These are phyloP conservation scores for Ageneiosus marmoratus DNA, from an alignment of 2,113 vertebrate genomes.

Conservation along the genomic window DNA sequence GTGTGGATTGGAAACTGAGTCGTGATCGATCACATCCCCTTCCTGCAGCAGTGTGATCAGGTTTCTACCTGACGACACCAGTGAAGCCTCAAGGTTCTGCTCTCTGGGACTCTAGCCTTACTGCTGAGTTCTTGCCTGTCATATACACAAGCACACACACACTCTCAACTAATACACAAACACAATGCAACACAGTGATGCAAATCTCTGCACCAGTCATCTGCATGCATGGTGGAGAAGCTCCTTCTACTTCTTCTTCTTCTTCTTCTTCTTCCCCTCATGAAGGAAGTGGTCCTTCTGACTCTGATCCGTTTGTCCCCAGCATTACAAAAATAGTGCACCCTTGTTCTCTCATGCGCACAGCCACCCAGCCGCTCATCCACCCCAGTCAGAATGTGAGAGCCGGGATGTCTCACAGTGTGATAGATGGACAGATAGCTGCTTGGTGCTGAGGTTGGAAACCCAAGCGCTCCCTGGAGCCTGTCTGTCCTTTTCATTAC, in stretches of 20 bases:
- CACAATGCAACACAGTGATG: slow-evolving; percentile 7
- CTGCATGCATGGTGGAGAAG: background rate
- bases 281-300: slow-evolving; percentile 22
- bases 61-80: slow-evolving; percentile 76
- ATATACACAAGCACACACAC: slow-evolving; percentile 33
- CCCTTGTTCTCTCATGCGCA: slow-evolving; percentile 19
- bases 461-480: slow-evolving; percentile 74
- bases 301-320: slow-evolving; percentile 41
- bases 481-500: slow-evolving; percentile 67
- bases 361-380: slow-evolving; percentile 14
- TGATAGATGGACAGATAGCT: slow-evolving; percentile 76
- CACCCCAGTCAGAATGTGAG: slow-evolving; percentile 39
- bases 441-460: slow-evolving; percentile 66
- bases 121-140: slow-evolving; percentile 49
- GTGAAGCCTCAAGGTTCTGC: slow-evolving; percentile 65
- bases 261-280: background rate
- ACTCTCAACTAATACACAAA: slow-evolving; percentile 53
- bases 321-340: slow-evolving; percentile 29
- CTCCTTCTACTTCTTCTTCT: background rate
- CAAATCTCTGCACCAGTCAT: slow-evolving; percentile 15
- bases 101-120: slow-evolving; percentile 74
- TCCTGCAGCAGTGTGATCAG: slow-evolving; percentile 67
- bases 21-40: slow-evolving; percentile 72
- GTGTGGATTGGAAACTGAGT: slow-evolving; percentile 36
- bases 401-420: slow-evolving; percentile 54